phyloP scores from a whole-genome alignment of 2,113 vertebrate species.

The Atrichornis clamosus region DNA sequence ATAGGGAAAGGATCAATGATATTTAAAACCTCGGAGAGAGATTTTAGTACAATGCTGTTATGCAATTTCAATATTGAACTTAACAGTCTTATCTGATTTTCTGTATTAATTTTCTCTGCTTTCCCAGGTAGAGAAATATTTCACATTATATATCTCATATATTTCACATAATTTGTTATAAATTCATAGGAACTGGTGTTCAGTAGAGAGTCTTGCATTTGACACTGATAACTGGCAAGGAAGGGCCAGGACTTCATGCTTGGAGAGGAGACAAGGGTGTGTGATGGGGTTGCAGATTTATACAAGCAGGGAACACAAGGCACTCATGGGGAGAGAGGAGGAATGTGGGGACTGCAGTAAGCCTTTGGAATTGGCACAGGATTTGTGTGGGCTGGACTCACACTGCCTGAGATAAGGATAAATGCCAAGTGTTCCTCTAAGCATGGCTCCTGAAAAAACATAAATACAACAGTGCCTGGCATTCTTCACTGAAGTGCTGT shows the following conservation, averaged over 20 bases:
- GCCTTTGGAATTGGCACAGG: not conserved
- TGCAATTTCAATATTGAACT: accelerated
- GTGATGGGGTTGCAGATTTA: not conserved
- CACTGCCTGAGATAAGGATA: not conserved
- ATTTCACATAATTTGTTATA: not conserved
- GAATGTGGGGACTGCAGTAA: not conserved
- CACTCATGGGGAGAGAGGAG: not conserved
- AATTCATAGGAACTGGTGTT: not conserved
- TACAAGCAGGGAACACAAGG: not conserved
- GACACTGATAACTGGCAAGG: not conserved
- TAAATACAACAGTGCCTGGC: not conserved
- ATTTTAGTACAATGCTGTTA: not conserved
- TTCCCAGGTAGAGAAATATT: not conserved
- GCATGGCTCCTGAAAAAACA: not conserved
- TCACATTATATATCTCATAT: not conserved
- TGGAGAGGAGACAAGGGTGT: not conserved
- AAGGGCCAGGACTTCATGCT: not conserved
- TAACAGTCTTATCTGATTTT: not conserved
- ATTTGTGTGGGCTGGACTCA: not conserved
- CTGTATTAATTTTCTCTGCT: not conserved
- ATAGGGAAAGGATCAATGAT: not conserved
- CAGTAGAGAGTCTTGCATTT: not conserved
- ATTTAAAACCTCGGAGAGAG: not conserved
- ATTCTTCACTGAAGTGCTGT: not conserved
- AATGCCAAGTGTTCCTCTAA: not conserved